These are phyloP conservation scores for Stomatorhinus ivindoensis DNA, from an alignment of 2,113 vertebrate species.

Conservation along the genomic window DNA sequence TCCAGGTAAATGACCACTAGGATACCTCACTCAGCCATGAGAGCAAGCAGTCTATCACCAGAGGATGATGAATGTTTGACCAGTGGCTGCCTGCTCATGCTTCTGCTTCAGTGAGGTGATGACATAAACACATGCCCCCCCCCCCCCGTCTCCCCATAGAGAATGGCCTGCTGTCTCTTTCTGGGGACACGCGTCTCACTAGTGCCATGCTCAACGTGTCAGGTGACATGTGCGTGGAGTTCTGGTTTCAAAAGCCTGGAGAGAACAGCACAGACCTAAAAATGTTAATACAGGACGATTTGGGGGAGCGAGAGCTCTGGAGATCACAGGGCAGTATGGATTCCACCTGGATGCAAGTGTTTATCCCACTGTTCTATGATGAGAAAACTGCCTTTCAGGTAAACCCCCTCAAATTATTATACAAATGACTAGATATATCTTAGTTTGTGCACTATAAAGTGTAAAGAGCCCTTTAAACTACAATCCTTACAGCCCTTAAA, in stretches of 20 bases:
- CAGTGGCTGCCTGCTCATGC: not conserved
- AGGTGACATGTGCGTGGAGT: slow-evolving; percentile 68
- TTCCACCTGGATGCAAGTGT: slow-evolving; percentile 60
- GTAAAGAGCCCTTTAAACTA: not conserved
- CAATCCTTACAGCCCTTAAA: not conserved
- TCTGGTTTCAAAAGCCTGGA: slow-evolving; percentile 68
- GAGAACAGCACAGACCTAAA: slow-evolving; percentile 50
- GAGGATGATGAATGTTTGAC: not conserved
- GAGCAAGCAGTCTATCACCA: not conserved
- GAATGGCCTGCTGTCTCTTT: slow-evolving; percentile 41
- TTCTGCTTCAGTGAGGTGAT: not conserved
- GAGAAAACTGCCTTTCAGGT: slow-evolving; percentile 58
- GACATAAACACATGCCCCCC: not conserved
- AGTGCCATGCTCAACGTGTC: slow-evolving; percentile 48
- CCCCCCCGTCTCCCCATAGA: slow-evolving; percentile 18
- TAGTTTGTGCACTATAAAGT: not conserved
- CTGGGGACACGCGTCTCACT: slow-evolving; percentile 47
- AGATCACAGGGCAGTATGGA: slow-evolving; percentile 42
- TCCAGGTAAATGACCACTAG: not conserved
- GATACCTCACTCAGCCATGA: not conserved
- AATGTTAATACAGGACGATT: slow-evolving; percentile 47
- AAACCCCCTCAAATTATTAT: slow-evolving; percentile 17
- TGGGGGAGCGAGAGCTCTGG: slow-evolving; percentile 51
- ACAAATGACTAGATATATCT: not conserved
- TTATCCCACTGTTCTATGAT: slow-evolving; percentile 44